Evolutionary conservation across 2,113 vertebrate species (phyloP).

Genomic region (Dicerorhinus sumatrensis): DNA sequence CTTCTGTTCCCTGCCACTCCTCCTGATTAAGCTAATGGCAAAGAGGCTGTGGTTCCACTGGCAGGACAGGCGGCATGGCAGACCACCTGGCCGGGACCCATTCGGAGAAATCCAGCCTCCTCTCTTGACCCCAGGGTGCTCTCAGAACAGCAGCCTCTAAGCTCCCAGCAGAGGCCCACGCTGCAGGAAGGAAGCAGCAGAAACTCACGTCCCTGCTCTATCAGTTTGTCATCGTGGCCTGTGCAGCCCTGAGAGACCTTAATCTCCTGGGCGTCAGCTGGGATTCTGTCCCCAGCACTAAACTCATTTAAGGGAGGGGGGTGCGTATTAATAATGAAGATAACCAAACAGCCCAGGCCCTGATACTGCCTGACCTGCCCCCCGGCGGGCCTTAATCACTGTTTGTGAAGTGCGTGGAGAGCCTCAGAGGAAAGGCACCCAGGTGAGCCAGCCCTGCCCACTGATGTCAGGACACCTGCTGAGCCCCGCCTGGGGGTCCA

Average conservation of each 20-base stretch:
- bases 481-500: background rate
- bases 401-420: slow-evolving; percentile 49
- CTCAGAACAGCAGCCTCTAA: background rate
- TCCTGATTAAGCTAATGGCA: background rate
- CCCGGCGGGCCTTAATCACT: slow-evolving; percentile 57
- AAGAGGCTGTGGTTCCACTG: background rate
- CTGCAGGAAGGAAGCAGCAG: background rate
- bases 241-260: background rate
- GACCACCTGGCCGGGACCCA: fast-evolving
- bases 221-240: slow-evolving; percentile 48
- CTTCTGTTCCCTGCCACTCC: background rate
- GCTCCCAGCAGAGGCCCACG: background rate
- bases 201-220: background rate
- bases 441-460: slow-evolving; percentile 29
- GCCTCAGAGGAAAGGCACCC: slow-evolving; percentile 61
- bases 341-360: slow-evolving; percentile 25
- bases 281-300: slow-evolving; percentile 56
- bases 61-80: background rate
- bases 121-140: background rate
- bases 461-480: slow-evolving; percentile 66
- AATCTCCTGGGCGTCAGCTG: slow-evolving; percentile 66
- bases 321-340: slow-evolving; percentile 67
- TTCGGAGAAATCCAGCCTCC: background rate
- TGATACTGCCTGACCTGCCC: slow-evolving; percentile 57
- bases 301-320: slow-evolving; percentile 66